phyloP scores from a whole-genome alignment of 2,113 vertebrate genomes.

The Varanus salvator region DNA sequence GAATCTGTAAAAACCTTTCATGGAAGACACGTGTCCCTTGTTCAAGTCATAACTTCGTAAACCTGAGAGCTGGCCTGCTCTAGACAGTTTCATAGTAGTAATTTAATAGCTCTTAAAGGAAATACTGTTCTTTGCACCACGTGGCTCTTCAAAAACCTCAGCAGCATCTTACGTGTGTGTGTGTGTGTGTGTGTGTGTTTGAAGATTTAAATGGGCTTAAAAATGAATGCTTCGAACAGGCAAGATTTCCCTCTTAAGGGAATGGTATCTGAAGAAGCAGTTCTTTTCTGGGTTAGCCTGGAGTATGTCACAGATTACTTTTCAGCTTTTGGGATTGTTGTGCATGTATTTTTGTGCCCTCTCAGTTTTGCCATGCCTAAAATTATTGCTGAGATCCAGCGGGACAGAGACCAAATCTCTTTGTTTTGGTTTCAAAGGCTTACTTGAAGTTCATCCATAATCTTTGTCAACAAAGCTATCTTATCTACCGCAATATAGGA shows the following conservation, averaged over 20 bases:
- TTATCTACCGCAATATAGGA: background rate
- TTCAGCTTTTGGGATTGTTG: conserved; percentile 23
- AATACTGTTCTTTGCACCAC: conserved; percentile 34
- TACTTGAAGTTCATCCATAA: conserved; percentile 26
- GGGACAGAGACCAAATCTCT: conserved; percentile 28
- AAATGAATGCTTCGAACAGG: conserved; percentile 16
- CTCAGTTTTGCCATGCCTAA: conserved; percentile 40
- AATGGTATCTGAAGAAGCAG: conserved; percentile 42
- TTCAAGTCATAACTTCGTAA: conserved; percentile 1
- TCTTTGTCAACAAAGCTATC: conserved; percentile 26
- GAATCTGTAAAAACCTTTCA: background rate
- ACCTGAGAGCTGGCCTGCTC: conserved; percentile 26
- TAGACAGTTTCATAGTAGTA: conserved; percentile 37
- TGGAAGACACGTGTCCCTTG: background rate
- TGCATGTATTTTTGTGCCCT: conserved; percentile 35
- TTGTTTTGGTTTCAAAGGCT: conserved; percentile 33
- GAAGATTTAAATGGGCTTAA: conserved; percentile 11
- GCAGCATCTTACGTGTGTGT: conserved; percentile 30
- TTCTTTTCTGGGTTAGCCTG: conserved; percentile 21
- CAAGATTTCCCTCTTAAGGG: conserved; percentile 49
- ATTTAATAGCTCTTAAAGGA: conserved; percentile 52
- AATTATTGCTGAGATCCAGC: conserved; percentile 37
- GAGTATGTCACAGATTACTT: conserved; percentile 33
- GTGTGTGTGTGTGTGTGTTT: conserved; percentile 15
- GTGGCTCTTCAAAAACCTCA: background rate